phyloP scores from a whole-genome alignment of 2,113 vertebrate species.

The Hiodon tergisus region DNA sequence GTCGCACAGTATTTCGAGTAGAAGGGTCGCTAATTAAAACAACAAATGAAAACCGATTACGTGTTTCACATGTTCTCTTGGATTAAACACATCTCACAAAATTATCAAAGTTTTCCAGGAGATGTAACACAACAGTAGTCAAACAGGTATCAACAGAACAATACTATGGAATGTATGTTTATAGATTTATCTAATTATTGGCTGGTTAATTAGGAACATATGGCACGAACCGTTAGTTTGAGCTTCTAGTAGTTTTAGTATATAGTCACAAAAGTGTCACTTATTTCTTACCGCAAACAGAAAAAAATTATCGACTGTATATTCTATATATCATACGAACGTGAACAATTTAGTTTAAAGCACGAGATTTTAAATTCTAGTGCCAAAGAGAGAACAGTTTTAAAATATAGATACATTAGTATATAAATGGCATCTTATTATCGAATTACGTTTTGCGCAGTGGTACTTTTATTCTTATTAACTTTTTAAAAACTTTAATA shows the following conservation, averaged over 20 bases:
- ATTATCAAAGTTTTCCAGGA: constrained; percentile 2
- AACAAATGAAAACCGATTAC: constrained; percentile 9
- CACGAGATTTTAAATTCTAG: constrained; percentile 42
- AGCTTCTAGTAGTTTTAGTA: constrained; percentile 55
- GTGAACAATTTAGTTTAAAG: constrained; percentile 48
- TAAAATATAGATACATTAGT: neutral
- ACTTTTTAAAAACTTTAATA: neutral
- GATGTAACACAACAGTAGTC: constrained; percentile 13
- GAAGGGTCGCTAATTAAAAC: neutral
- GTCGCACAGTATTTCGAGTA: too few species aligned
- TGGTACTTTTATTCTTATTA: neutral
- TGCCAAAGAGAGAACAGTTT: neutral
- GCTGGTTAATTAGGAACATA: constrained; percentile 54
- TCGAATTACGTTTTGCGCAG: too few species aligned
- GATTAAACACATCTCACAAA: neutral
- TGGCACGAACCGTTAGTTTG: constrained; percentile 49
- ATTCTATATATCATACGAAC: constrained; percentile 51
- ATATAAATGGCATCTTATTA: too few species aligned
- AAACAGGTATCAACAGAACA: constrained; percentile 7
- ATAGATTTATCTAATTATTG: constrained; percentile 15
- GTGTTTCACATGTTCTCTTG: constrained; percentile 7
- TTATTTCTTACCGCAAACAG: too few species aligned
- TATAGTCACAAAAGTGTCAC: constrained; percentile 28
- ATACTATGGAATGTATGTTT: constrained; percentile 5
- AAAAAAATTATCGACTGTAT: constrained; percentile 34